A percentile compares a stretch with the other conserved stretches of the same genome.
Conservation (phyloP, 2,888 invertebrate genomes). For the Antheraea assamensis region DNA sequence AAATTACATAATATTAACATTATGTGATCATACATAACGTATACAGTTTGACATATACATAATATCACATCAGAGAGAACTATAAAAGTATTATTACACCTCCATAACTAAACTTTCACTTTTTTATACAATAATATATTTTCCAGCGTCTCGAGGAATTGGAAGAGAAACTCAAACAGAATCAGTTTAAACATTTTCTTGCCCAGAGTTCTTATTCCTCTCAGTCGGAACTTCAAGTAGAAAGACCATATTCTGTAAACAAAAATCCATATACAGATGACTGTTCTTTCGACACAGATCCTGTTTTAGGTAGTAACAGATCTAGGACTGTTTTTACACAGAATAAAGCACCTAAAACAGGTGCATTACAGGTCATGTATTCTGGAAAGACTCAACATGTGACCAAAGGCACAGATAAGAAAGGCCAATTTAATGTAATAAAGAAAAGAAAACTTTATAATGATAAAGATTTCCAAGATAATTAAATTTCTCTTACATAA, state of each 20-base stretch:
- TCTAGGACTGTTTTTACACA: conserved; percentile 33
- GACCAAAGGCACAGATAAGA: conserved; percentile 52
- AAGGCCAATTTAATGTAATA: conserved; percentile 66
- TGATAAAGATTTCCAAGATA: conserved; percentile 62
- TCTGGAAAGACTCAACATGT: conserved; percentile 51
- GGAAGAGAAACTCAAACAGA: conserved; percentile 74
- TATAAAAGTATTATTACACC: conserved; percentile 5
- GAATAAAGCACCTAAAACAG: conserved; percentile 49
- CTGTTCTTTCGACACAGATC: conserved; percentile 41
- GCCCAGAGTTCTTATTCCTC: conserved; percentile 58
- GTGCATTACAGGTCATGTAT: conserved; percentile 65
- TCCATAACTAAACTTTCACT: conserved; percentile 40
- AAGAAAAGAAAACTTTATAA: conserved; percentile 74
- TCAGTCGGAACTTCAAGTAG: conserved; percentile 62
- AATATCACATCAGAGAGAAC: conserved; percentile 12
- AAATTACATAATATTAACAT: conserved; percentile 9
- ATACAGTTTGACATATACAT: conserved; percentile 8
- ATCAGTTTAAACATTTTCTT: conserved; percentile 70
- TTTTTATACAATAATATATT: conserved; percentile 34
- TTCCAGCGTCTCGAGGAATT: conserved; percentile 68
- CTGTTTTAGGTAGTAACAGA: conserved; percentile 41
- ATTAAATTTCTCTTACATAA: conserved; percentile 23
- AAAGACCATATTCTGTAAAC: conserved; percentile 65
- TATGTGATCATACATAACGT: conserved; percentile 1
- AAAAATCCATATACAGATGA: conserved; percentile 45